Percentiles rank a stretch among this genome's conserved stretches.
Conservation (phyloP, 2,888 invertebrate species). For the Yponomeuta cagnagella region DNA sequence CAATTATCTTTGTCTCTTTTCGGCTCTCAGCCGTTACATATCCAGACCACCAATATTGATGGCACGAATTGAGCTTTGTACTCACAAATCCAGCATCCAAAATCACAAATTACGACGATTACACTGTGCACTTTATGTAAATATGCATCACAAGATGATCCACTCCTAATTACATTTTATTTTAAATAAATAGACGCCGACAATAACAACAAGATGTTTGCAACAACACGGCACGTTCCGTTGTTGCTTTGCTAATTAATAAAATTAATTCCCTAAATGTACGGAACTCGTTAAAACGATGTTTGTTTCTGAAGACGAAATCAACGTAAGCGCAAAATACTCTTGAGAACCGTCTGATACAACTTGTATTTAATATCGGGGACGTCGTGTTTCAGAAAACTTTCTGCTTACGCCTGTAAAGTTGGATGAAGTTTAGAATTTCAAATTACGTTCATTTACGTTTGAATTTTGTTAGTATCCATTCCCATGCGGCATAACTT, state of each 20-base stretch:
- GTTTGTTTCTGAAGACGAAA: constrained; percentile 54
- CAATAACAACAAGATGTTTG: too few species aligned
- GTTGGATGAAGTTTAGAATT: constrained; percentile 53
- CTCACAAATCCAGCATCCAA: too few species aligned
- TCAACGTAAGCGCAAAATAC: constrained; percentile 56
- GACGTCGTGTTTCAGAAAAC: constrained; percentile 61
- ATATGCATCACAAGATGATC: too few species aligned
- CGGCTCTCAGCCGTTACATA: too few species aligned
- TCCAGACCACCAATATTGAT: too few species aligned
- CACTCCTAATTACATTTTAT: too few species aligned
- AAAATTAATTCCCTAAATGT: constrained; percentile 56
- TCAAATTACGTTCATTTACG: constrained; percentile 50
- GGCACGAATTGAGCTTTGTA: too few species aligned
- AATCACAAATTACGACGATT: too few species aligned
- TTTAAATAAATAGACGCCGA: too few species aligned
- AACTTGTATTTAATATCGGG: constrained; percentile 67
- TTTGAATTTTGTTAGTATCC: constrained; percentile 42
- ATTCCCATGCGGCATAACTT: constrained; percentile 33
- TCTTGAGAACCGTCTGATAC: constrained; percentile 58
- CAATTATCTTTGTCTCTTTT: too few species aligned
- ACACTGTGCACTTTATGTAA: too few species aligned
- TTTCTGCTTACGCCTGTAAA: constrained; percentile 43
- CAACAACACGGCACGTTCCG: too few species aligned
- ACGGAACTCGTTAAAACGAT: constrained; percentile 54
- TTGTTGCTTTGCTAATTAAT: constrained; percentile 54